Conservation (phyloP, 2,888 invertebrate genomes). For the Tipula unca region DNA sequence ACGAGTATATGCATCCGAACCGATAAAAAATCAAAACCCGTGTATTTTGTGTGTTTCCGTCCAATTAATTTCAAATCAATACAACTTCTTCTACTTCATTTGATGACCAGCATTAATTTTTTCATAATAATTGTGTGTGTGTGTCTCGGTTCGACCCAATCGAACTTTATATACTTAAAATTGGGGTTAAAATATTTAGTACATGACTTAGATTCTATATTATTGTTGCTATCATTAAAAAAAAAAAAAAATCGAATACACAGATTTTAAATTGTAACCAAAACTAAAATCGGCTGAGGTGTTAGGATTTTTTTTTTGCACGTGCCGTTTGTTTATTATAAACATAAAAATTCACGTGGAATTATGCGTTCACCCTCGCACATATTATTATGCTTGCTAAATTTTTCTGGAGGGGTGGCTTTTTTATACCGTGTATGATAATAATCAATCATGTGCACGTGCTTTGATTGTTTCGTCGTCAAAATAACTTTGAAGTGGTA, state of each 20-base stretch:
- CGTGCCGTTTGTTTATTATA: background rate
- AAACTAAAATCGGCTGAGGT: background rate
- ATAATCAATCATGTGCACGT: background rate
- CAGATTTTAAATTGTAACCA: background rate
- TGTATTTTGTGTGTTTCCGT: background rate
- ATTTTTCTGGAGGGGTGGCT: background rate
- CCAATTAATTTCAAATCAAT: conserved; percentile 8
- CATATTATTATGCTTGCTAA: background rate
- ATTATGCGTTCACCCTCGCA: background rate
- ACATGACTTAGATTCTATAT: background rate
- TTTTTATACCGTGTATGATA: background rate
- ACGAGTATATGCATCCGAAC: background rate
- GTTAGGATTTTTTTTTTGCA: background rate
- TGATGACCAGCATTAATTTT: background rate
- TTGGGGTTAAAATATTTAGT: background rate
- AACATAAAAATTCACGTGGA: background rate
- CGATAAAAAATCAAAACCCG: background rate
- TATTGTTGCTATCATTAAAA: background rate
- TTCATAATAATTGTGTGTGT: background rate
- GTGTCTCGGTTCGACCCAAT: background rate
- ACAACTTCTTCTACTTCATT: background rate
- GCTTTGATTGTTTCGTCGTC: background rate
- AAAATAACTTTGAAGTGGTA: background rate
- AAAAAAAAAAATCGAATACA: background rate
- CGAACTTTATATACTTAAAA: background rate